Conservation (phyloP, 2,113 vertebrate genomes). For the Sander vitreus region DNA sequence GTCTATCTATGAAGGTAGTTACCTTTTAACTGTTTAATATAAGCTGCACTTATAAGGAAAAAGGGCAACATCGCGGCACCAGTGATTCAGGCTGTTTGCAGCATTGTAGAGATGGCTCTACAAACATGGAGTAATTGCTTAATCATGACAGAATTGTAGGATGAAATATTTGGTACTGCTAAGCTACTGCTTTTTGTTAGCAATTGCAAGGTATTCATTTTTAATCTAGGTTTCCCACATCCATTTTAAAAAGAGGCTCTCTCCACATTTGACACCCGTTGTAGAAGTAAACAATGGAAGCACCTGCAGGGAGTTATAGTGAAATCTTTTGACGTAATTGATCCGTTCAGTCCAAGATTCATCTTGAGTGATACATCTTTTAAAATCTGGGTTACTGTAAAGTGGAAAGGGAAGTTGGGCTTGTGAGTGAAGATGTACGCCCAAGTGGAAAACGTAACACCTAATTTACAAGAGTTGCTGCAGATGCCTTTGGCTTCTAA, state of each 20-base stretch:
- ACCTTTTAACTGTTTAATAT: conserved; percentile 7
- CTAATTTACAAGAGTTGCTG: neutral
- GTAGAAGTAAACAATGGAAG: neutral
- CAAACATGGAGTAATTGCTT: conserved; percentile 23
- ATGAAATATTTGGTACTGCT: conserved; percentile 43
- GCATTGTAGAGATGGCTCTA: neutral
- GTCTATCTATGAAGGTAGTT: too few relatives aligned
- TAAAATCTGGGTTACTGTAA: neutral
- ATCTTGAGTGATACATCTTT: neutral
- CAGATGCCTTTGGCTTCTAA: neutral
- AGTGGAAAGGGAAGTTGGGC: neutral
- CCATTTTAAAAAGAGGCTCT: neutral
- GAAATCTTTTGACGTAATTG: neutral
- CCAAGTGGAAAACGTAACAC: neutral
- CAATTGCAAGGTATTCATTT: conserved; percentile 43
- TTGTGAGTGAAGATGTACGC: neutral
- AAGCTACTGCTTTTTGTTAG: conserved; percentile 22
- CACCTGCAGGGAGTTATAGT: neutral
- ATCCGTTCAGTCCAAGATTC: neutral
- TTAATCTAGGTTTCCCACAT: conserved; percentile 17
- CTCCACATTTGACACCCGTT: neutral
- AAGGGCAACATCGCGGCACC: neutral
- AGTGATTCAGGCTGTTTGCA: conserved; percentile 15
- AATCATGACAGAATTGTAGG: conserved; percentile 36
- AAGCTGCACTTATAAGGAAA: conserved; percentile 9